phyloP scores from a whole-genome alignment of 2,888 invertebrate genomes.

The Hydropsyche betteni region DNA sequence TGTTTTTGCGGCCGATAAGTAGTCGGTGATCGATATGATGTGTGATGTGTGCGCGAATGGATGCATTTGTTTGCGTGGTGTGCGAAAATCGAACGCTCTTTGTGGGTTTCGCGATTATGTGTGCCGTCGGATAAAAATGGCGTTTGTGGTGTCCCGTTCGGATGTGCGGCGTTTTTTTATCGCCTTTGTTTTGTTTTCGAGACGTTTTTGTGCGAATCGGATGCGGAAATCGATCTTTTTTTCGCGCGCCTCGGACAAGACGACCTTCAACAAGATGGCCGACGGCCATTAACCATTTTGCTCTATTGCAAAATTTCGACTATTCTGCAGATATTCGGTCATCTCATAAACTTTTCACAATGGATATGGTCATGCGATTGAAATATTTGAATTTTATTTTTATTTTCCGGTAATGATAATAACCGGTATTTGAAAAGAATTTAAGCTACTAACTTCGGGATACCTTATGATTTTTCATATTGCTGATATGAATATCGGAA shows the following conservation, averaged over 20 bases:
- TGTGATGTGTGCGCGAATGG: background rate
- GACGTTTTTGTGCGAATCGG: background rate
- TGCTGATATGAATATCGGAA: too few species aligned
- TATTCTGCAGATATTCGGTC: background rate
- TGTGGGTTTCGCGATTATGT: conserved; percentile 28
- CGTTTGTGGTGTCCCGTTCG: too few species aligned
- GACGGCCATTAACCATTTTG: background rate
- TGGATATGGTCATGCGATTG: too few species aligned
- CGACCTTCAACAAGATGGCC: conserved; percentile 15
- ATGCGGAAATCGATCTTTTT: conserved; percentile 5
- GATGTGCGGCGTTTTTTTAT: too few species aligned
- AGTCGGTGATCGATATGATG: background rate
- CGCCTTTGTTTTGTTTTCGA: background rate
- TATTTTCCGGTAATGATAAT: too few species aligned
- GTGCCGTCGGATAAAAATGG: too few species aligned
- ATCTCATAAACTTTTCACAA: background rate
- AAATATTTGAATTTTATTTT: too few species aligned
- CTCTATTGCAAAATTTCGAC: too few species aligned
- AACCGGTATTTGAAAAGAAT: too few species aligned
- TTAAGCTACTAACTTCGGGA: too few species aligned
- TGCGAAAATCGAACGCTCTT: conserved; percentile 19
- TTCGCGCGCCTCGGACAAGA: background rate
- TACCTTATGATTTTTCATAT: too few species aligned
- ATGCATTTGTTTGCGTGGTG: too few species aligned
- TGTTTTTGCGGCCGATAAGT: background rate